Evolutionary conservation across 1,140 invertebrate genomes (phyloP), one percentile per base, ranked within the genome.

Genomic region (Hormaphis cornu): DNA sequence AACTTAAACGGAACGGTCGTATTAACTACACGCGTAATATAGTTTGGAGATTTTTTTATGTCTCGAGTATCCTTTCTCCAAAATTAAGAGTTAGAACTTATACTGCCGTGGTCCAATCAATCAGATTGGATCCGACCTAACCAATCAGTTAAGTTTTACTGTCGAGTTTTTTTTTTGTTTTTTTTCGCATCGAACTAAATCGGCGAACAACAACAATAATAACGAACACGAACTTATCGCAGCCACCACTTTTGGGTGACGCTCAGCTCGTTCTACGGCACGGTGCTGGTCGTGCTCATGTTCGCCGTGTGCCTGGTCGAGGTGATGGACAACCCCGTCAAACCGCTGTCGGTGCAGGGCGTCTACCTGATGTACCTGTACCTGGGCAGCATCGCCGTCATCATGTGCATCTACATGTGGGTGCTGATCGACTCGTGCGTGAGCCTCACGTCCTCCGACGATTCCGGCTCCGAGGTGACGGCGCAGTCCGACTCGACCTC

Each of bases 301-400:
- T 74, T 83, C 40, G 80, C 83, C n/a, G 80, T 84, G 18, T 82
- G 82, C 70, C 73, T 85, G 10, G 82, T 81, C 33, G 84, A 85
- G 75, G 81, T 84, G 16, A 82, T 85, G 77, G 82, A 85, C 73
- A 84, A 84, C 59, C 78, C 79, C 18, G 79, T 84, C 22, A 79
- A 79, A 46, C 77, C 84, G 3, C 77, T 85, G 46, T 82, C 80
- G 16, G 81, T 86, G 71, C 85, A 87, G 85, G 83, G 83, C 1
- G 79, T 84, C 26, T 83, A 84, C 72, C 80, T 86, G 71, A 82
- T 87, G 75, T 87, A 85, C 73, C 79, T 87, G 12, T 85, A 86
- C 76, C 80, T 84, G 9, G 83, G 83, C 1, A 84, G 83, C 70
- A 83, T 86, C 58, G 76, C 82, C 1, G 85, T 86, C 50, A 84